Evolutionary conservation across 2,113 vertebrate species (phyloP).

Genomic region (Seriola rivoliana): DNA sequence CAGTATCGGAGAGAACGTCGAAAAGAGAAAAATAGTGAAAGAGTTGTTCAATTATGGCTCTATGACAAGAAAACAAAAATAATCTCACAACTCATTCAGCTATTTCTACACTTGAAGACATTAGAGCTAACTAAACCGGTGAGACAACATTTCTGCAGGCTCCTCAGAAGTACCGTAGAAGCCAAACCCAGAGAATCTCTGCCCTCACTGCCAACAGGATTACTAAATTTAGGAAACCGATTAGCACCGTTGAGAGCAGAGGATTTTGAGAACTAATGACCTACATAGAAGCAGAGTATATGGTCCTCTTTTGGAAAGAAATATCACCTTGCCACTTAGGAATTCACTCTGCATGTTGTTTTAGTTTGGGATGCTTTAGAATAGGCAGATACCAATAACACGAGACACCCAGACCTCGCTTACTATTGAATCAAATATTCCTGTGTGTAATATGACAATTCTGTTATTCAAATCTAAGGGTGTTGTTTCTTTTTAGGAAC

Average conservation of each 20-base stretch:
- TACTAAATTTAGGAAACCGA: slow-evolving; percentile 74
- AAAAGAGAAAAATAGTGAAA: not conserved
- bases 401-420: not conserved
- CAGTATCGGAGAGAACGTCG: not conserved
- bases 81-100: not conserved
- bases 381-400: not conserved
- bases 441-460: not conserved
- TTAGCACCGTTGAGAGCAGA: slow-evolving; percentile 58
- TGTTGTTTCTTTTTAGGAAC: not conserved
- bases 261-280: slow-evolving; percentile 71
- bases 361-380: not conserved
- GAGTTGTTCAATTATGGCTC: not conserved
- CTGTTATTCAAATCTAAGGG: not conserved
- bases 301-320: slow-evolving; percentile 24
- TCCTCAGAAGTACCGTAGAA: slow-evolving; percentile 50
- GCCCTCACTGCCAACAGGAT: slow-evolving; percentile 65
- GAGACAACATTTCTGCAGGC: slow-evolving; percentile 46
- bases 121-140: slow-evolving; percentile 4
- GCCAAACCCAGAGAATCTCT: slow-evolving; percentile 59
- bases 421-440: not conserved
- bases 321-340: slow-evolving; percentile 18
- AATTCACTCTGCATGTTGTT: not conserved
- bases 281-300: slow-evolving; percentile 50
- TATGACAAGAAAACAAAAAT: not conserved
- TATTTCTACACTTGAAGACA: slow-evolving; percentile 28